Evolutionary conservation across 2,113 vertebrate genomes (phyloP).

Genomic region (Lucifuga dentata): DNA sequence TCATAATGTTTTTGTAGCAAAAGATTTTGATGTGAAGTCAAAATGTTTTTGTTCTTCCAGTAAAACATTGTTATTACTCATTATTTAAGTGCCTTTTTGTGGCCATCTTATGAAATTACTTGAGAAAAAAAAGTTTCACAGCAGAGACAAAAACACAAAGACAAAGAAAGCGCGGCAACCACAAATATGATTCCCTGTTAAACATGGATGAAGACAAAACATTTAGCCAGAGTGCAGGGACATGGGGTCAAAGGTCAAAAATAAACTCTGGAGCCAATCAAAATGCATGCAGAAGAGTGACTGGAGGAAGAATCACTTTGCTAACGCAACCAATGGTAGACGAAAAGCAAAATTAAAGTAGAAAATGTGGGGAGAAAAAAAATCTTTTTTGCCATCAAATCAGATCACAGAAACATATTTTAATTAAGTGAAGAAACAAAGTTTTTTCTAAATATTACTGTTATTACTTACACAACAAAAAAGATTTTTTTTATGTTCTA

Average conservation of each 20-base stretch:
- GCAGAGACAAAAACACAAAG: constrained; percentile 86
- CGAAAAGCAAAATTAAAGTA: constrained; percentile 68
- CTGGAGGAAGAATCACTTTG: constrained; percentile 58
- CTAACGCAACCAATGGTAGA: constrained; percentile 84
- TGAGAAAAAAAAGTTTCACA: constrained; percentile 74
- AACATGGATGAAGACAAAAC: constrained; percentile 80
- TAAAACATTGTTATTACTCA: too few relatives aligned
- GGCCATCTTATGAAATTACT: constrained; percentile 89
- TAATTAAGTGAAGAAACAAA: too few relatives aligned
- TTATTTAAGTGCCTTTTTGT: constrained; percentile 3
- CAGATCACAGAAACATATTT: constrained; percentile 47
- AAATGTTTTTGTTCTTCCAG: too few relatives aligned
- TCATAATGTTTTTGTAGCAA: too few relatives aligned
- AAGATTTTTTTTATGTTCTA: constrained; percentile 91
- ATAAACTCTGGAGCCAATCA: constrained; percentile 76
- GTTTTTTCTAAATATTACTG: too few relatives aligned
- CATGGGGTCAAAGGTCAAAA: constrained; percentile 75
- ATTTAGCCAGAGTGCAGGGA: constrained; percentile 80
- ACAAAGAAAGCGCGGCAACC: constrained; percentile 54
- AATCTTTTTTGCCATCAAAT: constrained; percentile 92
- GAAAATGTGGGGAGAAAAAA: constrained; percentile 88
- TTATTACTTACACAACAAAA: constrained; percentile 60
- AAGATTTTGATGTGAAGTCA: too few relatives aligned
- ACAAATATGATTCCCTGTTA: constrained; percentile 70
- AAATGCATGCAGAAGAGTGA: constrained; percentile 84